phyloP scores from a whole-genome alignment of 2,113 vertebrate species.

The Nymphicus hollandicus region DNA sequence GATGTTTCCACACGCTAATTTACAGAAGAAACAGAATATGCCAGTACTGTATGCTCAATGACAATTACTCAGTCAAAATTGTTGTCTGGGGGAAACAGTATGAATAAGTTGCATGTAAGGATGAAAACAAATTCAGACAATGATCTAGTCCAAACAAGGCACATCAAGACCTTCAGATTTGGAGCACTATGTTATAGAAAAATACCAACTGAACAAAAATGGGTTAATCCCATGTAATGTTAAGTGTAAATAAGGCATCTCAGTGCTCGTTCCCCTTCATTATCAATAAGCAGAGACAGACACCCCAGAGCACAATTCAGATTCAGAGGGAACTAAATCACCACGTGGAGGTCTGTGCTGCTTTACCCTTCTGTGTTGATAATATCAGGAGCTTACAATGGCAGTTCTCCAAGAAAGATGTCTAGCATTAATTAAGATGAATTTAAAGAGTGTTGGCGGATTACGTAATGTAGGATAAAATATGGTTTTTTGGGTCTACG shows the following conservation, averaged over 20 bases:
- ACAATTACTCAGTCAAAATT: neutral
- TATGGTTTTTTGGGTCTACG: neutral
- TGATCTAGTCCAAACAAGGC: neutral
- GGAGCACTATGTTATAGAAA: neutral
- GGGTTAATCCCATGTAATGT: neutral
- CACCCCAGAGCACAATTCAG: neutral
- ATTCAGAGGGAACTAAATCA: neutral
- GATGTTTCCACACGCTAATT: neutral
- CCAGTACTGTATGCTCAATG: neutral
- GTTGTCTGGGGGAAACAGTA: neutral
- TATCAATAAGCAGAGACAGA: neutral
- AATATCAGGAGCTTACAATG: neutral
- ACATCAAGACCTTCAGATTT: neutral
- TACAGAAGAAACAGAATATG: neutral
- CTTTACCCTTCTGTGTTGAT: neutral
- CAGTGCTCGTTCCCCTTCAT: neutral
- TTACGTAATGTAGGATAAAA: neutral
- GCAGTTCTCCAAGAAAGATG: neutral
- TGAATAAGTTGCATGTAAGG: neutral
- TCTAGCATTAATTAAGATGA: neutral
- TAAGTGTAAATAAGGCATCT: neutral
- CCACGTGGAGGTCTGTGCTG: neutral
- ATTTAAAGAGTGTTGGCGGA: neutral
- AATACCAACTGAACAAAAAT: neutral
- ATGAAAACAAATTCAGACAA: neutral